phyloP scores from a whole-genome alignment of 92 coral and sea anemone species.

The Isaurus tuberculatus region DNA sequence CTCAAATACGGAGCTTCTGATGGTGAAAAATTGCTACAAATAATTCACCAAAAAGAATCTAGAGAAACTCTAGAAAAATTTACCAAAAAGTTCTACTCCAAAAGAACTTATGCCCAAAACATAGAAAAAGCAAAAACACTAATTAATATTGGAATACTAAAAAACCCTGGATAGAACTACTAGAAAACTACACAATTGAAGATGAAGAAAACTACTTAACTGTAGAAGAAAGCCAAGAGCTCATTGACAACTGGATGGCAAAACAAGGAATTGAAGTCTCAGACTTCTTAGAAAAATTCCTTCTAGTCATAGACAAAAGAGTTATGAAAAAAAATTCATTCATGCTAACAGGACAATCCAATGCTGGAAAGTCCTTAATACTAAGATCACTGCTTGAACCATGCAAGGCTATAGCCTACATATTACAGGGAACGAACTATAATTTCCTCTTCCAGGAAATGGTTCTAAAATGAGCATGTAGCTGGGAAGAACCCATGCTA shows the following conservation, averaged over 20 bases:
- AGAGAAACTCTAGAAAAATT: not conserved
- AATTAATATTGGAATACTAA: not conserved
- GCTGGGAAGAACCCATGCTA: not conserved
- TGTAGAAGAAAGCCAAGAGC: not conserved
- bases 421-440: not conserved
- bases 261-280: not conserved
- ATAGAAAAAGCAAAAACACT: not conserved
- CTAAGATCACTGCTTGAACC: not conserved
- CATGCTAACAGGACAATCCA: not conserved
- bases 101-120: not conserved
- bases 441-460: not conserved
- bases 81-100: not conserved
- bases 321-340: not conserved
- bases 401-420: not conserved
- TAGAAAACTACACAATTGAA: not conserved
- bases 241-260: not conserved
- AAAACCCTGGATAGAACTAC: not conserved
- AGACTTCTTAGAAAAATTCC: not conserved
- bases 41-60: not conserved
- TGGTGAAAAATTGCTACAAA: not conserved
- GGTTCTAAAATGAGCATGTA: not conserved
- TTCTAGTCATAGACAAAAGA: not conserved
- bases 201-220: not conserved
- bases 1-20: not conserved
- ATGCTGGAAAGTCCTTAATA: not conserved